These are phyloP conservation scores for Theristus sp. DNA, from an alignment of 2,888 invertebrate species.

Conservation along the genomic window DNA sequence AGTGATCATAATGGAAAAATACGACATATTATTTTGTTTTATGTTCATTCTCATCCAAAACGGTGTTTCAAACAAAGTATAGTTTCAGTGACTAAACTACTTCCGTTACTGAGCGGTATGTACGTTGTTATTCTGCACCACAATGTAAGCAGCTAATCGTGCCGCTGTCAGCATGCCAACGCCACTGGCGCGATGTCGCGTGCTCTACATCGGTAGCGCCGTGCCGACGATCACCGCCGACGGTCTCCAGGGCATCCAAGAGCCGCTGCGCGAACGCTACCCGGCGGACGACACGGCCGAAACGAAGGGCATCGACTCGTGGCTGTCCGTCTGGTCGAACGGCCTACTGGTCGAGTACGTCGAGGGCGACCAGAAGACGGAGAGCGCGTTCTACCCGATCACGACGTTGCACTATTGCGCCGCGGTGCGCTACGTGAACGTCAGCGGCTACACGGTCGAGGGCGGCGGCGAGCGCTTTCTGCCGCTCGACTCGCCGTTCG, in stretches of 20 bases:
- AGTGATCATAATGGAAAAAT: too few species aligned
- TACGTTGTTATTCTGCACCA: too few species aligned
- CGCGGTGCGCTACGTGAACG: constrained; percentile 61
- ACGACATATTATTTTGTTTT: too few species aligned
- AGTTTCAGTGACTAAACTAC: too few species aligned
- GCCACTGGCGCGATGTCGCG: constrained; percentile 86
- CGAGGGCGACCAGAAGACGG: constrained; percentile 77
- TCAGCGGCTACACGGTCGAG: constrained; percentile 40
- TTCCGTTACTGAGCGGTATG: too few species aligned
- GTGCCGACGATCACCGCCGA: constrained; percentile 94
- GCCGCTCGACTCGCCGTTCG: constrained; percentile 85
- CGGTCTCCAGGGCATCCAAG: constrained; percentile 57
- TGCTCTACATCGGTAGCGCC: constrained; percentile 82
- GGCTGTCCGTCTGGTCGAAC: constrained; percentile 83
- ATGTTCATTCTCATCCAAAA: too few species aligned
- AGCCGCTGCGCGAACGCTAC: constrained; percentile 82
- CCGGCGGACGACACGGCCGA: constrained; percentile 57
- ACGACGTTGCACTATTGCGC: constrained; percentile 87
- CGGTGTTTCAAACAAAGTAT: too few species aligned
- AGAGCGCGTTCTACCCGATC: constrained; percentile 85
- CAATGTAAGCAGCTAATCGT: too few species aligned
- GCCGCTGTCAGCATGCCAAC: constrained; percentile 41
- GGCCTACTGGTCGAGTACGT: constrained; percentile 80
- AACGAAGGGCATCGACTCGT: constrained; percentile 71
- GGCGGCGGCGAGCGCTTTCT: constrained; percentile 44